Conservation (phyloP, 2,888 invertebrate genomes). For the Rambutsinella grinnellia region DNA sequence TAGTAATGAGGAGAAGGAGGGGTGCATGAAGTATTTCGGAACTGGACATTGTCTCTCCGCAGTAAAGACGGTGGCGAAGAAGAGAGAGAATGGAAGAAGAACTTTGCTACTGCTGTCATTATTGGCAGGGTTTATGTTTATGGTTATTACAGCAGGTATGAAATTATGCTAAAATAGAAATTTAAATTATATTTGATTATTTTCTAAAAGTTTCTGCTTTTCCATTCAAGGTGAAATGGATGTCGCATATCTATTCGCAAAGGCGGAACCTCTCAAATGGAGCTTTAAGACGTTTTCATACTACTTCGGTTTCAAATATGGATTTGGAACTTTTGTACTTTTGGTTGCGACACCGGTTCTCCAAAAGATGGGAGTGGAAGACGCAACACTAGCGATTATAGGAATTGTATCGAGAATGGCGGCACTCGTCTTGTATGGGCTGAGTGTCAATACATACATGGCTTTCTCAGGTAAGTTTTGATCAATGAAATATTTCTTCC, state of each 20-base stretch:
- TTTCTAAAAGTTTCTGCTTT: too few species aligned
- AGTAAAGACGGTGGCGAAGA: slow-evolving; percentile 63
- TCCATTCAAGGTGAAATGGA: slow-evolving; percentile 70
- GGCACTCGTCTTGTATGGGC: slow-evolving; percentile 68
- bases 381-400: slow-evolving; percentile 68
- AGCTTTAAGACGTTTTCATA: slow-evolving; percentile 68
- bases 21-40: slow-evolving; percentile 58
- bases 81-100: slow-evolving; percentile 64
- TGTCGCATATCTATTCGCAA: slow-evolving; percentile 69
- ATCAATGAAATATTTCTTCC: neutral
- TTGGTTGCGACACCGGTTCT: slow-evolving; percentile 68
- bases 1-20: neutral
- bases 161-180: too few species aligned
- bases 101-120: slow-evolving; percentile 64
- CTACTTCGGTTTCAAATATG: slow-evolving; percentile 68
- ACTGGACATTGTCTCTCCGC: slow-evolving; percentile 63
- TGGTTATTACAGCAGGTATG: slow-evolving; percentile 67
- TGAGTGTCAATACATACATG: slow-evolving; percentile 67
- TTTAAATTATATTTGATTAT: too few species aligned
- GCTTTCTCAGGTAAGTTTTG: slow-evolving; percentile 68
- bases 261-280: slow-evolving; percentile 69
- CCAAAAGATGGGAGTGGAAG: slow-evolving; percentile 64
- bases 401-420: slow-evolving; percentile 69
- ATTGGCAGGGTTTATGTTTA: slow-evolving; percentile 64
- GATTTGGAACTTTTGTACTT: slow-evolving; percentile 67